These are phyloP conservation scores for Campoletis sonorensis DNA, from an alignment of 1,140 invertebrate genomes.

Conservation along the genomic window DNA sequence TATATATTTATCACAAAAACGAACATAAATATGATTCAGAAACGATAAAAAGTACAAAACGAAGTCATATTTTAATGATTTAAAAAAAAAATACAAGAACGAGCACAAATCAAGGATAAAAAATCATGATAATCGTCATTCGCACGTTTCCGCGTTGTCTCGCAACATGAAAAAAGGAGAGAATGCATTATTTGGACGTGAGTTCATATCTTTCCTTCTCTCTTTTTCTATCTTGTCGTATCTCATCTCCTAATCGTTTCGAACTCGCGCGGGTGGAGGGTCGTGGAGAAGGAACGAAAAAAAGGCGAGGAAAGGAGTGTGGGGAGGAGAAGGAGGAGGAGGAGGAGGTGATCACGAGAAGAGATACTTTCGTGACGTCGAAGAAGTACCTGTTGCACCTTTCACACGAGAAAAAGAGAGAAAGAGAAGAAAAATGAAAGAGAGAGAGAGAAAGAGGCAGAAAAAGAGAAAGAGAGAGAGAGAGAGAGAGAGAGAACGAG, in stretches of 20 bases:
- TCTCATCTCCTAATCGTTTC: slow-evolving; percentile 54
- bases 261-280: slow-evolving; percentile 54
- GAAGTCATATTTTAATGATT: too few species aligned
- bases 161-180: neutral
- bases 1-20: too few species aligned
- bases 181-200: neutral
- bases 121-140: too few species aligned
- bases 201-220: neutral
- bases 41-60: too few species aligned
- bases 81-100: too few species aligned
- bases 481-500: too few species aligned
- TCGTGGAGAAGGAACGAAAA: slow-evolving; percentile 38
- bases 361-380: slow-evolving; percentile 48
- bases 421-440: neutral
- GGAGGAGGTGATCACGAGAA: slow-evolving; percentile 21
- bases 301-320: slow-evolving; percentile 47
- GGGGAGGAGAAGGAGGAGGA: neutral
- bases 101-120: too few species aligned
- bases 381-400: slow-evolving; percentile 44
- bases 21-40: too few species aligned
- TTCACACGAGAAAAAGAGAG: slow-evolving; percentile 34
- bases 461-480: neutral
- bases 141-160: slow-evolving; percentile 37
- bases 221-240: neutral
- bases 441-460: neutral